Evolutionary conservation across 2,797 vertebrate species (phyloP).

Genomic region (Hypotaenidia philippensis): DNA sequence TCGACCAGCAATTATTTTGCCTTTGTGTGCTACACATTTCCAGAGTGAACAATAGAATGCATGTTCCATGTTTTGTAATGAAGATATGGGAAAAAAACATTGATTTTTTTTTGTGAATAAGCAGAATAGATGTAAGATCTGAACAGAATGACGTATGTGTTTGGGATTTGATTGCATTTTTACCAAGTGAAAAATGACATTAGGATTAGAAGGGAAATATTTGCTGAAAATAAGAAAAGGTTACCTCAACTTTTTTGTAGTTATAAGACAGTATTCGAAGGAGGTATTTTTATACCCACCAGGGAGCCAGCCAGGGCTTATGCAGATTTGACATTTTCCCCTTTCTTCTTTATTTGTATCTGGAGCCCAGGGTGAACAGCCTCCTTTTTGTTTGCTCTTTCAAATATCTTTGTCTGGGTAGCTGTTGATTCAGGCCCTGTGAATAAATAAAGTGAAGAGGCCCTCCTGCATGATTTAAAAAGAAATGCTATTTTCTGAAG

Average conservation of each 20-base stretch:
- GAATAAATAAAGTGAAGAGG: constrained; percentile 11
- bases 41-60: not conserved
- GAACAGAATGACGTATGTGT: not conserved
- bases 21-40: not conserved
- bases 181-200: not conserved
- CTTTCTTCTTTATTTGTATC: constrained; percentile 18
- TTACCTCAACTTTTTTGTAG: constrained; percentile 5
- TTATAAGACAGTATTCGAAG: not conserved
- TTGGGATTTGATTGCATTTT: not conserved
- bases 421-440: not conserved
- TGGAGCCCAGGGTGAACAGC: constrained; percentile 9
- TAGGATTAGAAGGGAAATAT: not conserved
- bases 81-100: not conserved
- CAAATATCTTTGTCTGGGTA: constrained; percentile 34
- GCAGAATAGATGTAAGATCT: not conserved
- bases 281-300: not conserved
- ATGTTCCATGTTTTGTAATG: not conserved
- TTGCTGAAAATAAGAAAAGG: constrained; percentile 24
- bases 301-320: constrained; percentile 24
- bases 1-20: not conserved
- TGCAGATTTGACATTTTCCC: constrained; percentile 68
- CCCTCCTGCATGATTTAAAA: not conserved
- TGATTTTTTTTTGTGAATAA: not conserved
- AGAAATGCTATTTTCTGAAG: constrained; percentile 5
- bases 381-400: constrained; percentile 10